phyloP scores from a whole-genome alignment of 2,797 vertebrate genomes.

The Artibeus jamaicensis region DNA sequence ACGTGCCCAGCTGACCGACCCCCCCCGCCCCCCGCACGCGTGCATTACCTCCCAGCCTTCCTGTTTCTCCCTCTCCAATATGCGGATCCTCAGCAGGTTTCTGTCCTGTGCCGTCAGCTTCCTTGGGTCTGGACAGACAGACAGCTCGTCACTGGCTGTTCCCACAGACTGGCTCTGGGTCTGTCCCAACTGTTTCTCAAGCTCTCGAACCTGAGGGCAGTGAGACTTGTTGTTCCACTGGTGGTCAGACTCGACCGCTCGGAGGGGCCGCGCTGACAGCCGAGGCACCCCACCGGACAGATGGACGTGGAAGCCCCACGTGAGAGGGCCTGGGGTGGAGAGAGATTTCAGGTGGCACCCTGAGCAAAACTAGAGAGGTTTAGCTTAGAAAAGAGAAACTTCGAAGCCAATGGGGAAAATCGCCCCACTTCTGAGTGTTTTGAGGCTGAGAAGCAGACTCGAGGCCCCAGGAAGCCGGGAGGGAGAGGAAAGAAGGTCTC shows the following conservation, averaged over 20 bases:
- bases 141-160: slow-evolving; percentile 79
- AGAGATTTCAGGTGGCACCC: background rate
- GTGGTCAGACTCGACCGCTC: background rate
- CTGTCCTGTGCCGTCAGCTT: slow-evolving; percentile 86
- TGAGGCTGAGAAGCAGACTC: background rate
- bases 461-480: background rate
- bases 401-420: background rate
- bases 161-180: slow-evolving; percentile 77
- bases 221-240: background rate
- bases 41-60: slow-evolving; percentile 88
- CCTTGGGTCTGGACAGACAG: slow-evolving; percentile 69
- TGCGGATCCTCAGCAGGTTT: slow-evolving; percentile 89
- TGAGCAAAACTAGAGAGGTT: background rate
- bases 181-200: slow-evolving; percentile 90
- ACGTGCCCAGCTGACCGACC: no score
- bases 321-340: rapidly evolving
- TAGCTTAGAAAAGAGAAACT: background rate
- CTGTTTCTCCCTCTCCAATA: slow-evolving; percentile 90
- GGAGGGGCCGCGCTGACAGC: background rate
- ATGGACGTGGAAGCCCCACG: background rate
- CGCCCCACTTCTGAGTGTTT: background rate
- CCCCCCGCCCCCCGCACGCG: no score
- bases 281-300: background rate
- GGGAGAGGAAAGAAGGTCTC: background rate
- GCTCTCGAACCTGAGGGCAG: slow-evolving; percentile 88